phyloP scores from a whole-genome alignment of 2,797 vertebrate genomes.

The Chelonia mydas region DNA sequence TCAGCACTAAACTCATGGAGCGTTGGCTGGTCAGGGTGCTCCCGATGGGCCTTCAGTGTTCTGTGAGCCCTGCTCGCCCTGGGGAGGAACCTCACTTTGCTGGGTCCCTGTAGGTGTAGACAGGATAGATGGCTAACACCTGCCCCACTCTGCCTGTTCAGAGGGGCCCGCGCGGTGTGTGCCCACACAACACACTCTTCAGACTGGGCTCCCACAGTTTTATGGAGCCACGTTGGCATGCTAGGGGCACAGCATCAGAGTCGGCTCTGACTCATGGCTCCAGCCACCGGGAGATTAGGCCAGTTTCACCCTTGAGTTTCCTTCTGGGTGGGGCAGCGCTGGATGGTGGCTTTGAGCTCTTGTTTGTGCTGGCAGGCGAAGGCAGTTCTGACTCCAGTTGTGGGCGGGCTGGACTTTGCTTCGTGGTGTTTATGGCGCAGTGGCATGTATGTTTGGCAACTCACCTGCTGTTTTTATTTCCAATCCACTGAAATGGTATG shows the following conservation, averaged over 20 bases:
- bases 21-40: background rate
- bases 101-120: background rate
- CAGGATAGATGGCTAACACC: background rate
- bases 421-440: rapidly evolving
- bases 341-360: background rate
- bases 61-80: background rate
- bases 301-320: background rate
- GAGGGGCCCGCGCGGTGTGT: rapidly evolving
- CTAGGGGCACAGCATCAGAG: background rate
- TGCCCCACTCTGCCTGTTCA: background rate
- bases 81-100: background rate
- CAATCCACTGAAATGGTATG: rapidly evolving
- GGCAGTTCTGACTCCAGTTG: background rate
- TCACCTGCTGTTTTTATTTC: constrained; percentile 2
- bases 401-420: constrained; percentile 47
- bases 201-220: background rate
- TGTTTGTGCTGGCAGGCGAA: background rate
- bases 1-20: background rate
- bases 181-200: background rate
- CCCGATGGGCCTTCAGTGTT: rapidly evolving
- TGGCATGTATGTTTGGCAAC: background rate
- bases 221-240: background rate
- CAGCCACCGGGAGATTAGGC: background rate
- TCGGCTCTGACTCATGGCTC: background rate
- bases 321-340: background rate